Conservation (phyloP, 1,140 invertebrate genomes). For the Drosophila ohnishii region DNA sequence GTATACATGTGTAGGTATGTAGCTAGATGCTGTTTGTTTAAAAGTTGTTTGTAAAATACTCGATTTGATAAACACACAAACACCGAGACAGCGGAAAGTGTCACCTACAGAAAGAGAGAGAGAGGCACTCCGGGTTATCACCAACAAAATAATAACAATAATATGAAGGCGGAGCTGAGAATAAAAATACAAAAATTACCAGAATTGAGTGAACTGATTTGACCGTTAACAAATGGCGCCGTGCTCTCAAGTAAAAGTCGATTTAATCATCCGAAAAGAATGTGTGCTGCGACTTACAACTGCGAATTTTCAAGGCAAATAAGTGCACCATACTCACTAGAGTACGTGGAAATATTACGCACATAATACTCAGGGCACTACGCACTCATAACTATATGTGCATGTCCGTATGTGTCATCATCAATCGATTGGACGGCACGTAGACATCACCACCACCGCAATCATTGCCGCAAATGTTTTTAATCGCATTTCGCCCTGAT, state of each 20-base stretch:
- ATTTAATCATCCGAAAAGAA: slow-evolving; percentile 17
- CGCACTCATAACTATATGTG: slow-evolving; percentile 9
- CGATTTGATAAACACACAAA: slow-evolving; percentile 57
- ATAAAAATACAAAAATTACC: slow-evolving; percentile 19
- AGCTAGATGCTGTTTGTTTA: slow-evolving; percentile 49
- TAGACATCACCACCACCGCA: slow-evolving; percentile 37
- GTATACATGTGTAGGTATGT: slow-evolving; percentile 8
- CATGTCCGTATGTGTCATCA: slow-evolving; percentile 44
- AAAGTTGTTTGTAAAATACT: slow-evolving; percentile 50
- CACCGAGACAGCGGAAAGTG: slow-evolving; percentile 29
- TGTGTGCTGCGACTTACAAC: slow-evolving; percentile 6
- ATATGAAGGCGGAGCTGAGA: slow-evolving; percentile 41
- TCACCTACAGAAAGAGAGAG: slow-evolving; percentile 52
- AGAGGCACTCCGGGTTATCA: slow-evolving; percentile 61
- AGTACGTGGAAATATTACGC: slow-evolving; percentile 54
- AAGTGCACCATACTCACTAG: slow-evolving; percentile 5
- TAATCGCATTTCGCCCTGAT: slow-evolving; percentile 48
- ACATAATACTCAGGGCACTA: slow-evolving; percentile 15
- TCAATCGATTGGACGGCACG: slow-evolving; percentile 45
- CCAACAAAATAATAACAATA: slow-evolving; percentile 57
- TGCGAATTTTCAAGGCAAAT: slow-evolving; percentile 12
- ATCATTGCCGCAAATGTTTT: slow-evolving; percentile 46
- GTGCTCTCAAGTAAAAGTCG: slow-evolving; percentile 2
- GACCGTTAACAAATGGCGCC: slow-evolving; percentile 54
- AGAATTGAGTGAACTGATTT: slow-evolving; percentile 52